Evolutionary conservation across 2,797 vertebrate species (phyloP), one percentile per base, ranked within the genome.

Genomic region (Pipistrellus pygmaeus): DNA sequence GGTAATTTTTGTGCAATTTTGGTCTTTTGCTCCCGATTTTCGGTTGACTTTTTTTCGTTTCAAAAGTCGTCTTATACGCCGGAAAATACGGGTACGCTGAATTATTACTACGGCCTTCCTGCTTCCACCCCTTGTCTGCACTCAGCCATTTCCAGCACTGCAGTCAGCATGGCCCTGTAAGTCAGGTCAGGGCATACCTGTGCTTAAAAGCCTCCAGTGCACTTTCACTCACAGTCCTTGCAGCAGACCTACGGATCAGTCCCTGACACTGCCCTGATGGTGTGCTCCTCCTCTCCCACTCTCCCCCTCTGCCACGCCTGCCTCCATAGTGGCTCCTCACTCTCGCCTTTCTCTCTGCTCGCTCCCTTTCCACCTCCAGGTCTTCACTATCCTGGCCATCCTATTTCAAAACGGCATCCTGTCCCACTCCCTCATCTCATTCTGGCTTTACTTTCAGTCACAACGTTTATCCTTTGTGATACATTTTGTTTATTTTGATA

Each of bases 241-340:
- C 13, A 57, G 23, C 11, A 21, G n/a, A 15, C 18, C 35, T 27
- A 2, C 1, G 3, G 60, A 6, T 55, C 53, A 32, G 0, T 17
- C 38, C 38, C 2, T 8, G 76, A 3, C 15, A 18, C 18, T 14
- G 8, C 57, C 27, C 38, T 23, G 35, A 35, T 3, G 1, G 21
- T 48, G 12, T 6, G 5, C n/a, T 1, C 0, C 13, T 7, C 0
- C 41, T 69, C 25, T 41, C 23, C 27, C 10, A 8, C 62, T 4
- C 30, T 18, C 30, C 6, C 2, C 12, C 62, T 25, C 10, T 1
- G 25, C 55, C 2, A 2, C 0, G 0, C 14, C 23, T 0, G 0
- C 51, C 32, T 77, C 8, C 35, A 6, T 35, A 41, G 38, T 44
- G 0, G 7, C 27, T 53, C 46, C 4, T 23, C 13, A 3, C 7